Evolutionary conservation across 2,113 vertebrate genomes (phyloP), one percentile per base, ranked within the genome.

Genomic region (Channa argus): DNA sequence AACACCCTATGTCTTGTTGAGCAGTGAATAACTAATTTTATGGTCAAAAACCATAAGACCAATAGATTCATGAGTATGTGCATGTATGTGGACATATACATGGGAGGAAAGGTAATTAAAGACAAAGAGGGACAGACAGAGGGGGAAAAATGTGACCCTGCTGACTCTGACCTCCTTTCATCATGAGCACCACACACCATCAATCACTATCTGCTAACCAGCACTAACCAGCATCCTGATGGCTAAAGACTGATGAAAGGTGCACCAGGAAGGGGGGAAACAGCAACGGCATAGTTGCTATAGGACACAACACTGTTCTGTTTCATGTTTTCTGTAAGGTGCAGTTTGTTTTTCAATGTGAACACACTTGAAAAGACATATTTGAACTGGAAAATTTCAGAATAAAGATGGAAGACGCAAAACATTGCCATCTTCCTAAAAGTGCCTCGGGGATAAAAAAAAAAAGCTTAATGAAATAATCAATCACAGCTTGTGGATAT

Each of bases 81-180:
- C 37, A n/a, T 45, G n/a, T 34, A 46, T 3, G 6, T 33, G 44
- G 1, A 24, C 24, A 24, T 70, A 47, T 1, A 9, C 37, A 8
- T 13, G 45, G 2, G 59, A 44, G 43, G 36, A 63, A 47, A 68
- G 61, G 77, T 82, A 69, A 80, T 83, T 58, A 69, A 68, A 83
- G 83, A 87, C 83, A 80, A 80, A 79, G 71, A 71, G 71, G 33
- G 55, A 36, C 64, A 68, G 74, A 76, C 53, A 74, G 56, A 60
- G 34, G 60, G 51, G 83, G 69, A 78, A 46, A 71, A 80, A 86
- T 82, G 79, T 86, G 64, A 85, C 76, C 79, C 74, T 79, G 73
- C 65, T 77, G 58, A 33, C 63, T 79, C 50, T 87, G 71, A 80
- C 85, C 83, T 86, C 39, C 83, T 89, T 88, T 88, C 83, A 90